A percentile compares a stretch with the other conserved stretches of the same genome.
Evolutionary conservation across 2,113 vertebrate species (phyloP).

Genomic region (Puntigrus tetrazona): DNA sequence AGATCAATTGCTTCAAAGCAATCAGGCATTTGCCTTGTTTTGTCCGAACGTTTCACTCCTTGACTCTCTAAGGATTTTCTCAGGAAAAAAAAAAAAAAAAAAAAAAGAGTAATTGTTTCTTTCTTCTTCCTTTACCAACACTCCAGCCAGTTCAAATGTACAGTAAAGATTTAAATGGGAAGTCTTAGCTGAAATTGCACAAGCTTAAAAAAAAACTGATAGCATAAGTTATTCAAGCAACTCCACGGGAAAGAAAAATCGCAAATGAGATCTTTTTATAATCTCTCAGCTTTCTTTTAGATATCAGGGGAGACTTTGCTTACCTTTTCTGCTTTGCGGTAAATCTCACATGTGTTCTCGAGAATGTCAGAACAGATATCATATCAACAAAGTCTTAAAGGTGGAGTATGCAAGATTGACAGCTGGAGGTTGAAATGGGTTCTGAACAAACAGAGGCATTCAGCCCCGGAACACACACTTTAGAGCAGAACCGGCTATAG

Average conservation of each 20-base stretch:
- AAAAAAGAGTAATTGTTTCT: slow-evolving; percentile 17
- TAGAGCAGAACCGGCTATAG: too few relatives aligned
- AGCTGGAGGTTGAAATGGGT: too few relatives aligned
- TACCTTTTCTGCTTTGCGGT: not conserved
- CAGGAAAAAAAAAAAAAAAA: not conserved
- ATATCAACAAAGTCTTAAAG: not conserved
- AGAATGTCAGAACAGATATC: not conserved
- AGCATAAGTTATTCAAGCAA: not conserved
- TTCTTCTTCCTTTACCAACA: not conserved
- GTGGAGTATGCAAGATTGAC: too few relatives aligned
- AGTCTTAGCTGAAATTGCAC: not conserved
- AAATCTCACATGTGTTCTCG: not conserved
- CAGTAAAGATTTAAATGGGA: not conserved
- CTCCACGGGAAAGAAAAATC: not conserved
- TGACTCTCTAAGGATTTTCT: not conserved
- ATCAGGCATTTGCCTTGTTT: slow-evolving; percentile 37
- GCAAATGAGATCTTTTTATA: not conserved
- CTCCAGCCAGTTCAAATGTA: not conserved
- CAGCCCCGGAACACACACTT: too few relatives aligned
- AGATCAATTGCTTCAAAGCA: slow-evolving; percentile 50
- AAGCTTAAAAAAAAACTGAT: not conserved
- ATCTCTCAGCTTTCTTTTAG: not conserved
- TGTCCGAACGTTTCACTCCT: slow-evolving; percentile 28
- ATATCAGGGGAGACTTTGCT: not conserved
- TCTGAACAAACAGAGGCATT: too few relatives aligned